Base-by-base conservation (phyloP, 2,113 vertebrate genomes). In the Ageneiosus marmoratus region DNA sequence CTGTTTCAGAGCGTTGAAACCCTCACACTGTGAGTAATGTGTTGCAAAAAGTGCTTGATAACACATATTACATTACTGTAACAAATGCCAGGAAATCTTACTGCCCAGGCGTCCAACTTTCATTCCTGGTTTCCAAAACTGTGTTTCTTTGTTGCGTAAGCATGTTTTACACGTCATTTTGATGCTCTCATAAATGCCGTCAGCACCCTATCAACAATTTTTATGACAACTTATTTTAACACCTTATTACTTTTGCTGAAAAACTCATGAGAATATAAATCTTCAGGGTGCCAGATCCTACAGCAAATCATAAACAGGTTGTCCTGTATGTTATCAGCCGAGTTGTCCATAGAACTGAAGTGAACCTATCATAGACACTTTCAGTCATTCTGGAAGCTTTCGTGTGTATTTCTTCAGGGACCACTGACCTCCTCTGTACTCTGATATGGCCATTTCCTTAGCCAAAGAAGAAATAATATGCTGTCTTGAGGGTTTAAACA, bases 1-100 rank as follows among this genome's bases (percentile, higher is more conserved):
- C 87, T 87, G 89, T 88, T 78, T 87, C 84, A 85, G 79, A 85
- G 67, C 78, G 51, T 77, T 77, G 72, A 53, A 58, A 55, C 58
- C 55, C 73, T 51, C 83, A n/a, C 67, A 18, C 50, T 29, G 27
- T 83, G 72, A 84, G 73, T 85, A 85, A 85, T 86, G 70, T 60
- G 58, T 81, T 69, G 55, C 51, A 69, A 87, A 81, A 65, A 75
- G 32, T 34, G 69, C 50, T 29, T 80, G 84, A 88, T 88, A 88
- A 88, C 60, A 11, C 62, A 56, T 77, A 84, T 89, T 79, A 79
- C 55, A 80, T 88, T 88, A 83, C 82, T 78, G 34, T 62, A 41
- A 60, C 85, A 81, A 88, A 37, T 82, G 76, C 72, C 83, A 67
- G 22, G 58, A 82, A 67, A 67, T 44, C 65, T 58, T 37, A 46